Percentiles rank a stretch among this genome's conserved stretches.
These are phyloP conservation scores for Diorhabda sublineata DNA, from an alignment of 1,140 invertebrate species.

Conservation along the genomic window DNA sequence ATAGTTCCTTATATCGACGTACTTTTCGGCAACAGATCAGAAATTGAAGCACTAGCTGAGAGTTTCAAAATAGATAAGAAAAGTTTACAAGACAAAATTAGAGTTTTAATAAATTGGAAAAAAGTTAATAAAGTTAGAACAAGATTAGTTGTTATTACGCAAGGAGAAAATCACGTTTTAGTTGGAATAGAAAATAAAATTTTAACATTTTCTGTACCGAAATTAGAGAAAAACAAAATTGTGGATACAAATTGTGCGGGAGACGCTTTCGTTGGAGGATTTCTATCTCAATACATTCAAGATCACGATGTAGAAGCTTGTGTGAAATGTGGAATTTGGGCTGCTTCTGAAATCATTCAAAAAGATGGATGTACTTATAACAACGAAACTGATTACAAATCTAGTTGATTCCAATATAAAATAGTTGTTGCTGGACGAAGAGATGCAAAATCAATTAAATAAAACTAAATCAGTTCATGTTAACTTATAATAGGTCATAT, in stretches of 20 bases:
- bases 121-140: constrained; percentile 68
- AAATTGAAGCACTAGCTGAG: constrained; percentile 81
- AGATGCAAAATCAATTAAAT: too few species aligned
- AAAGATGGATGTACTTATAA: constrained; percentile 83
- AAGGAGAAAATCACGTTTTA: constrained; percentile 83
- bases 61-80: constrained; percentile 68
- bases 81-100: constrained; percentile 81
- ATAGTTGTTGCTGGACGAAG: too few species aligned
- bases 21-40: constrained; percentile 95
- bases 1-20: constrained; percentile 92
- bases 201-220: constrained; percentile 68
- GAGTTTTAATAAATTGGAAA: constrained; percentile 67
- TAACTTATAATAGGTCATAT: too few species aligned
- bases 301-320: constrained; percentile 71
- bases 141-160: constrained; percentile 88
- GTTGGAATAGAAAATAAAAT: constrained; percentile 68
- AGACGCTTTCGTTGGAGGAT: constrained; percentile 97
- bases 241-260: constrained; percentile 98
- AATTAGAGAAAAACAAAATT: constrained; percentile 71
- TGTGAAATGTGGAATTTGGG: constrained; percentile 85
- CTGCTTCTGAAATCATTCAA: constrained; percentile 80
- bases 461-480: too few species aligned
- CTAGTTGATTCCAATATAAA: background rate
- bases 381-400: constrained; percentile 50
- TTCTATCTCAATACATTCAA: constrained; percentile 85